phyloP scores from a whole-genome alignment of 2,113 vertebrate genomes.

The Grallaria varia region DNA sequence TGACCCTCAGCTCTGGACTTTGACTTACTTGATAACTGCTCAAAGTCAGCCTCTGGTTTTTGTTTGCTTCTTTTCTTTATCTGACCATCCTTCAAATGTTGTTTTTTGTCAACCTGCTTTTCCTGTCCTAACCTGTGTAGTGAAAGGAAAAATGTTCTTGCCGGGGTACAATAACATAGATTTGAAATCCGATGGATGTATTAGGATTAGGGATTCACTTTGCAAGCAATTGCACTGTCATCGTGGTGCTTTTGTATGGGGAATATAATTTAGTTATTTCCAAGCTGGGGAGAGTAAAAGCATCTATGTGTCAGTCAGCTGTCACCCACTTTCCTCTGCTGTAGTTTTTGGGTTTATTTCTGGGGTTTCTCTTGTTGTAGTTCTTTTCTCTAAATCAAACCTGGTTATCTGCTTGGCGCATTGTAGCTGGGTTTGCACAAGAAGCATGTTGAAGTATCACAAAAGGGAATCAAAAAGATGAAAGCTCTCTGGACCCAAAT shows the following conservation, averaged over 20 bases:
- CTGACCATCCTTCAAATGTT: neutral
- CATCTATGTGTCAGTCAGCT: neutral
- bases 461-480: neutral
- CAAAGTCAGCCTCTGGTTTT: neutral
- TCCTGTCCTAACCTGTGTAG: neutral
- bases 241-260: neutral
- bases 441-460: neutral
- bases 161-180: neutral
- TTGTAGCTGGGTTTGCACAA: neutral
- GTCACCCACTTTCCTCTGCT: neutral
- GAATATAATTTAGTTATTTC: slow-evolving; percentile 8
- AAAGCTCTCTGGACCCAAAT: neutral
- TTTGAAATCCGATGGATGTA: neutral
- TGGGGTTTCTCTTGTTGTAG: neutral
- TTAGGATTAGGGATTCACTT: neutral
- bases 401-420: neutral
- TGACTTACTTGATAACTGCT: neutral
- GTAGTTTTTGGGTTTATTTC: neutral
- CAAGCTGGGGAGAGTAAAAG: neutral
- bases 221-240: neutral
- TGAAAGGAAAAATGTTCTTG: neutral
- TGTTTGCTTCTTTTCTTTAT: neutral
- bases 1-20: neutral
- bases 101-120: neutral
- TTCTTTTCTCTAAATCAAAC: neutral